These are phyloP conservation scores for Peromyscus aztecus DNA, from an alignment of 2,797 vertebrate species.

Conservation along the genomic window DNA sequence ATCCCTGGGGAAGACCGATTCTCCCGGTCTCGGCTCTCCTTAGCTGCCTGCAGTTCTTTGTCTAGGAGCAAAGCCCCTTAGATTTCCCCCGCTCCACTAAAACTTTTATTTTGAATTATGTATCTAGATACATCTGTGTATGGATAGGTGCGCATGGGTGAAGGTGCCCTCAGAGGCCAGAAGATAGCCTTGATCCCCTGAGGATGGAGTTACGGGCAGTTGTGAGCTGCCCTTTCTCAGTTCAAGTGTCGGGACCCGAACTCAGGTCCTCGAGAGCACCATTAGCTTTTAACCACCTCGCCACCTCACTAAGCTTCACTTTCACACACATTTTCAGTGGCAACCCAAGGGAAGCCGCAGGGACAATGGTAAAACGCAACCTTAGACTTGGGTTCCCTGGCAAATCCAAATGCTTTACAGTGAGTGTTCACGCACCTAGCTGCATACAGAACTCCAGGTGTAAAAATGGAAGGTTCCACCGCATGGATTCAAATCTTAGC, in stretches of 20 bases:
- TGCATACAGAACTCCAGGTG: background rate
- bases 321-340: background rate
- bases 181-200: background rate
- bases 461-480: background rate
- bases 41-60: too few species aligned
- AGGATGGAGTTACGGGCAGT: background rate
- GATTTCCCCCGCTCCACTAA: background rate
- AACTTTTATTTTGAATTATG: background rate
- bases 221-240: background rate
- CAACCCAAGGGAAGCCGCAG: constrained; percentile 1
- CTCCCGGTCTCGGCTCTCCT: background rate
- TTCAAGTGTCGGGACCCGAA: background rate
- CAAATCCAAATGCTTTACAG: background rate
- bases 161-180: background rate
- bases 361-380: background rate
- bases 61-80: background rate
- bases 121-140: background rate
- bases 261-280: background rate
- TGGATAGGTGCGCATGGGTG: background rate
- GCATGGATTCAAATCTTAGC: background rate
- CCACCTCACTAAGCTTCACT: background rate
- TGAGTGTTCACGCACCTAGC: background rate
- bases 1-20: too few species aligned
- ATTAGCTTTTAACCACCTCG: background rate
- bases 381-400: background rate